Base-by-base conservation (phyloP, 2,113 vertebrate genomes). In the Lophura nycthemera region DNA sequence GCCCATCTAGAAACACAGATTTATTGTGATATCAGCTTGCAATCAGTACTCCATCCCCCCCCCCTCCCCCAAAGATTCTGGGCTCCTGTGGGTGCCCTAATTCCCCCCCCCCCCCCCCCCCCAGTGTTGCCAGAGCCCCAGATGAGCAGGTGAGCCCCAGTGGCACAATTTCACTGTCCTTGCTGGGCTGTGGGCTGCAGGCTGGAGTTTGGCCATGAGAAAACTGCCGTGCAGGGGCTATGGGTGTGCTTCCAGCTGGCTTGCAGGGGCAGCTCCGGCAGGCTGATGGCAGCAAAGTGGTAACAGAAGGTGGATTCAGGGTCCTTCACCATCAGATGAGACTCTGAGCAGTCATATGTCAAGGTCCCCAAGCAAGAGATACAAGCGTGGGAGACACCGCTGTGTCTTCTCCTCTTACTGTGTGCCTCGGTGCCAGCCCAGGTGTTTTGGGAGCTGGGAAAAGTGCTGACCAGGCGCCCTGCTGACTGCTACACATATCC, bases 401-500 rank as follows among this genome's bases (percentile, higher is more conserved):
- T 0, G 2, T 13, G 24, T 67, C 60, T 76, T 63, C 34, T 64
- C 63, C 73, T 88, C 93, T 93, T 83, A 56, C 74, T 1, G 0
- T 3, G 0, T 16, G 57, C 61, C 52, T 83, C 0, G 2, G 47
- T 64, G 79, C 91, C 59, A 66, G 85, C 52, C 36, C 1, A 1
- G 69, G 18, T 4, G 27, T 50, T 40, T 5, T 10, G 56, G 47
- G 38, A 92, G 45, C 61, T 1, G 1, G 71, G 19, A 80, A 52
- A 91, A 75, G 22, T 34, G 54, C 66, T 50, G 52, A 67, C 67
- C 59, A 2, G 2, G 11, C 20, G 56, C 40, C n/a, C 48, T 1
- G 17, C 40, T n/a, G 78, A n/a, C 52, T 1, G 2, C 94, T 98
- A 98, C 90, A 98, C 98, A 3, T 98, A 98, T 78, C 98, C 98